Base-by-base conservation (phyloP, 1,140 invertebrate genomes). In the Listronotus oregonensis region DNA sequence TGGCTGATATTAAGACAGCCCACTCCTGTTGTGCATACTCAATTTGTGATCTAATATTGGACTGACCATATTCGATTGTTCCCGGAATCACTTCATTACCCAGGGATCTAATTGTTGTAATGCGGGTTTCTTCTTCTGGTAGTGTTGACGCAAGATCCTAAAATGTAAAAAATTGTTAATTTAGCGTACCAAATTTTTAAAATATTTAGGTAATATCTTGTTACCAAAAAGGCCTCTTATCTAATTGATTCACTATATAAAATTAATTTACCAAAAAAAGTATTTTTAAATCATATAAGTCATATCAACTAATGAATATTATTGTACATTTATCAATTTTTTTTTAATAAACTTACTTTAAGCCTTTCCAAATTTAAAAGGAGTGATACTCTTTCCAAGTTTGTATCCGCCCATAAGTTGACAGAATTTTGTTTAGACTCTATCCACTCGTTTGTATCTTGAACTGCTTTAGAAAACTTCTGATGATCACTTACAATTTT, bases 291-390 rank as follows among this genome's bases (percentile, higher is more conserved):
- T n/a, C n/a, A n/a, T n/a, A n/a, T n/a, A n/a, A n/a, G n/a, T n/a
- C n/a, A n/a, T n/a, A n/a, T n/a, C n/a, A n/a, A n/a, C n/a, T n/a
- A n/a, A n/a, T n/a, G n/a, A n/a, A n/a, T n/a, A n/a, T n/a, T n/a
- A n/a, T n/a, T n/a, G n/a, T n/a, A n/a, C n/a, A n/a, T n/a, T n/a
- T n/a, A n/a, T n/a, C n/a, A n/a, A n/a, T 27, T 27, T 27, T 27
- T 27, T 1, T 27, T 27, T 27, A 5, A 3, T 1, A 5, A 27
- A 27, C 21, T 61, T 79, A 86, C 85, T 81, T 93, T 93, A 39
- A 95, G 82, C 70, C 94, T 88, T 77, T 97, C 93, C n/a, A 97
- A 83, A 79, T 97, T 95, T 57, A 92, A 93, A 72, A 94, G 91
- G 14, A 98, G 82, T 0, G 92, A 91, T 11, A 95, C 92, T 71